phyloP scores from a whole-genome alignment of 2,888 invertebrate genomes.

The Tiliacea citrago region DNA sequence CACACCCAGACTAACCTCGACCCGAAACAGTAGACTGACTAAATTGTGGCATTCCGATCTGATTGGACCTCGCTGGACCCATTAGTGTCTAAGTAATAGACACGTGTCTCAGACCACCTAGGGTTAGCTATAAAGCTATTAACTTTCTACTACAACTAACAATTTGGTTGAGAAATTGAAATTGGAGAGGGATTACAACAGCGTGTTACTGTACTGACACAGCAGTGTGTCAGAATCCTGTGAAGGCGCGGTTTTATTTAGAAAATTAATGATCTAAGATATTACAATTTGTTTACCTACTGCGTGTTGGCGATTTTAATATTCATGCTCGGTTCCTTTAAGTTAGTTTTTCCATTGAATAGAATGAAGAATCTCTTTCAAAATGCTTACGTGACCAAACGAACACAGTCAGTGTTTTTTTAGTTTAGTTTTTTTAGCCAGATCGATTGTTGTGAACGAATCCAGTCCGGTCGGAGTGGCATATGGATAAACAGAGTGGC shows the following conservation, averaged over 20 bases:
- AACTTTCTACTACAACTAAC: conserved; percentile 12
- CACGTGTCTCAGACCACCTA: conserved; percentile 45
- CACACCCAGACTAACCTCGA: conserved; percentile 29
- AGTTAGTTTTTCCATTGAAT: too few species aligned
- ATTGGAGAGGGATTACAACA: conserved; percentile 20
- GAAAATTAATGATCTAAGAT: background rate
- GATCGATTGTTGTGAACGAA: conserved; percentile 43
- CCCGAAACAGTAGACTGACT: conserved; percentile 21
- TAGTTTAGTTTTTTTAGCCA: conserved; percentile 28
- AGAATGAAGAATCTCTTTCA: background rate
- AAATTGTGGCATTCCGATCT: conserved; percentile 48
- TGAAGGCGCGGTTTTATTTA: background rate
- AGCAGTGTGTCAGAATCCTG: background rate
- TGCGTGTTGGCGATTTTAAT: background rate
- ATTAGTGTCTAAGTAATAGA: conserved; percentile 40
- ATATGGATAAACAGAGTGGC: conserved; percentile 54
- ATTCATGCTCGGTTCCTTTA: background rate
- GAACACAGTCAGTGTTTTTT: conserved; percentile 25
- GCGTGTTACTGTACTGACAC: background rate
- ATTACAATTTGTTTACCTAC: background rate
- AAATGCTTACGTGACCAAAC: conserved; percentile 50
- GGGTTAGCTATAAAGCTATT: background rate
- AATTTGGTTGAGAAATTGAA: conserved; percentile 30
- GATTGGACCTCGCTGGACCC: conserved; percentile 22
- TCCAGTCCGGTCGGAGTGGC: conserved; percentile 59